Base-by-base conservation (phyloP, 2,888 invertebrate species). In the Andricus curvator region DNA sequence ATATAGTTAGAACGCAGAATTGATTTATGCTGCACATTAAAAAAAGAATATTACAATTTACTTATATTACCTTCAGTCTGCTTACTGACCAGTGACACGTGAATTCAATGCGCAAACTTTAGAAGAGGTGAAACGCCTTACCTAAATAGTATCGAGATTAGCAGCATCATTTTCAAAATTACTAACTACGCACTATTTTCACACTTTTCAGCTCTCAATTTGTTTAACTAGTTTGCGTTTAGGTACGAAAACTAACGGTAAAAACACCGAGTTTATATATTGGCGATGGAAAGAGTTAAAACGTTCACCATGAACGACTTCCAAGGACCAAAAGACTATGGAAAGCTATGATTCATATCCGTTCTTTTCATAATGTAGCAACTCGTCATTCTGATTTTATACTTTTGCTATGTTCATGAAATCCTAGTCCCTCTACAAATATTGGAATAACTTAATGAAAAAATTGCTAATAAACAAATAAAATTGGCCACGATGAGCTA, bases 31-130 rank as follows among this genome's bases (percentile, higher is more conserved):
- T 8, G 25, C 44, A 4, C 15, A 13, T 68, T 68, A 2, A 41
- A 41, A 41, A 37, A 37, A 37, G 6, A 8, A 37, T 37, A 6
- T 41, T 13, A 44, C 13, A 44, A 44, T 15, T 44, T 4, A 15
- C 44, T 44, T 44, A 44, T 22, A 67, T 70, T 37, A 74, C 33
- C 56, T 56, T 74, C 51, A 70, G 1, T 33, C 33, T 56, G 33
- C n/a, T 74, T 56, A 74, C 4, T n/a, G 51, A 33, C 29, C 74
- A 74, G 8, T 13, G 51, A 56, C 29, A 33, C n/a, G 56, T 74
- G 56, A 56, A 74, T 29, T 56, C 17, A 25, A 62, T 62, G 15
- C 25, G 1, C 29, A 51, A 74, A 56, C 20, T 17, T 11, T 29
- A 51, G 1, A 51, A 51, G 4, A 51, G 11, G 20, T 29, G 13